Evolutionary conservation across 1,140 invertebrate species (phyloP).

Genomic region (Atopsyche davidsoni): DNA sequence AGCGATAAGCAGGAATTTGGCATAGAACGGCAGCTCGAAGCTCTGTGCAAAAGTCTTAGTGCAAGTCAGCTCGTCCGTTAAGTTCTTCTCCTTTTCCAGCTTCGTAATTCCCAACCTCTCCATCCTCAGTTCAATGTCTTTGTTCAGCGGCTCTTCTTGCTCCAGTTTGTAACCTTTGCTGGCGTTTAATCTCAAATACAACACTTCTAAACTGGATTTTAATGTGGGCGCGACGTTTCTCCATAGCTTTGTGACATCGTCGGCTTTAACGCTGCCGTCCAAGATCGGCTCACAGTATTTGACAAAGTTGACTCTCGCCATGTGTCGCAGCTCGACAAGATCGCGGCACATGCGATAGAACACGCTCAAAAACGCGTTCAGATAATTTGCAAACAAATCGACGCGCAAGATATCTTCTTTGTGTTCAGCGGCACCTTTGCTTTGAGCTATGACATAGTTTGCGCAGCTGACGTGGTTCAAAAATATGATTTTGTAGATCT

Average conservation of each 20-base stretch:
- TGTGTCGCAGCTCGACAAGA: slow-evolving; percentile 70
- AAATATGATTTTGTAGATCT: slow-evolving; percentile 67
- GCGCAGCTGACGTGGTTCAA: slow-evolving; percentile 37
- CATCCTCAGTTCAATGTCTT: slow-evolving; percentile 35
- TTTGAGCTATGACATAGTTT: slow-evolving; percentile 33
- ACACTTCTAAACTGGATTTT: slow-evolving; percentile 64
- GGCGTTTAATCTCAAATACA: slow-evolving; percentile 65
- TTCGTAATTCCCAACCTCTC: slow-evolving; percentile 18
- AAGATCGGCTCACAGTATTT: slow-evolving; percentile 73
- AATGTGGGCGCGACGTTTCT: slow-evolving; percentile 68
- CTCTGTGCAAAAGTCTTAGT: slow-evolving; percentile 56
- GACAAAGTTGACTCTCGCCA: slow-evolving; percentile 61
- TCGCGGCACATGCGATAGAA: slow-evolving; percentile 77
- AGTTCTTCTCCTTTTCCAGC: slow-evolving; percentile 33
- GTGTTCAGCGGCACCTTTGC: slow-evolving; percentile 31
- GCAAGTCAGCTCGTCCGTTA: slow-evolving; percentile 44
- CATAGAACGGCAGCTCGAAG: slow-evolving; percentile 82
- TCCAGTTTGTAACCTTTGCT: slow-evolving; percentile 32
- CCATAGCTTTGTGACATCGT: slow-evolving; percentile 67
- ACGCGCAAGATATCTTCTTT: slow-evolving; percentile 39
- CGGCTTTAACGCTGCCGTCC: slow-evolving; percentile 47
- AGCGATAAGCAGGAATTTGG: slow-evolving; percentile 82
- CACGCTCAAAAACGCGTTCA: slow-evolving; percentile 72
- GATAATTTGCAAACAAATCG: slow-evolving; percentile 70
- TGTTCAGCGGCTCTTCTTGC: slow-evolving; percentile 30